These are phyloP conservation scores for Phylloscopus trochiloides DNA, from an alignment of 2,113 vertebrate genomes.

Conservation along the genomic window DNA sequence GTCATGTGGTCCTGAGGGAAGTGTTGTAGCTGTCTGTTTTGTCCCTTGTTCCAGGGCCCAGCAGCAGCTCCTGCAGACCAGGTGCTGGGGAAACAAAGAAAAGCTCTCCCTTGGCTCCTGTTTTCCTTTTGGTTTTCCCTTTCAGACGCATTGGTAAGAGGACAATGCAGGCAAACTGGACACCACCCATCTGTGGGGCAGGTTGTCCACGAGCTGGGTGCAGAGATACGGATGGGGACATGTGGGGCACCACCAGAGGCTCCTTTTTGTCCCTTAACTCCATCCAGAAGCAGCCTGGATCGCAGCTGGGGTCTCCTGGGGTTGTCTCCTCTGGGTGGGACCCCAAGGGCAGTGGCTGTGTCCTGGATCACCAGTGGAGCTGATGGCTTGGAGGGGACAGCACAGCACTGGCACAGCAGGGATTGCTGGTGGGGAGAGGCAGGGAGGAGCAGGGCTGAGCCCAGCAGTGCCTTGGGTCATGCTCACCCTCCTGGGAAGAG, in stretches of 20 bases:
- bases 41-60: neutral
- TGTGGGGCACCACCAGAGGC: rapidly evolving
- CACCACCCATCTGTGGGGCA: rapidly evolving
- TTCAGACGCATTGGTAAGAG: neutral
- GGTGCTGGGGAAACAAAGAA: neutral
- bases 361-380: rapidly evolving
- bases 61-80: neutral
- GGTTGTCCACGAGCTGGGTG: neutral
- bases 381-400: rapidly evolving
- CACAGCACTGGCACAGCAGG: neutral
- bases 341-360: neutral
- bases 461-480: rapidly evolving
- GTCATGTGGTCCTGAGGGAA: neutral
- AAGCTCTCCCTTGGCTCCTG: neutral
- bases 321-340: neutral
- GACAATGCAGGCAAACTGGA: neutral
- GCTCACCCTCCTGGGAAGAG: neutral
- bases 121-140: neutral
- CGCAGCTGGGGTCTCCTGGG: neutral
- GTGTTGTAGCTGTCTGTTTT: neutral
- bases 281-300: neutral
- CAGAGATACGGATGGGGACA: neutral
- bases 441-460: neutral
- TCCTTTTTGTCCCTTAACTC: neutral
- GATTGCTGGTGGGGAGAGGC: neutral